Conservation (phyloP, 2,797 vertebrate species). For the Meriones psammophilus region DNA sequence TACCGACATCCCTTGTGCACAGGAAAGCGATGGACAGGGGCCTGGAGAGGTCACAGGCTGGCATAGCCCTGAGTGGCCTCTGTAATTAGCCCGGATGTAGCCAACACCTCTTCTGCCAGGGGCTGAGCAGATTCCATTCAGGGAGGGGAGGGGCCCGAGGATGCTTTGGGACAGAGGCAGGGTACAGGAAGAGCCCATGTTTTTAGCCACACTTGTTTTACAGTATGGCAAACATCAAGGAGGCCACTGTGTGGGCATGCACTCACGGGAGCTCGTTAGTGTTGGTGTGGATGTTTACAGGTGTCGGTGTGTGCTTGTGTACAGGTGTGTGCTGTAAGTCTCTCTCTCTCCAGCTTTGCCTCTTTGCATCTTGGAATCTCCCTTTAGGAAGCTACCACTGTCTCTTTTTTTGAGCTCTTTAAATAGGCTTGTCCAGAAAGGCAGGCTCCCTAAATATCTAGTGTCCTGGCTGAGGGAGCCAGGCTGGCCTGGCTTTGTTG, state of each 20-base stretch:
- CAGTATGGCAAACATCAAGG: background rate
- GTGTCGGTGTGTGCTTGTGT: no score
- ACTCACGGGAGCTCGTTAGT: background rate
- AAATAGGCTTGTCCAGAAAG: background rate
- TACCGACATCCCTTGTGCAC: conserved; percentile 78
- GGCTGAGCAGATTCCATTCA: conserved; percentile 64
- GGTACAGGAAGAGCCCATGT: background rate
- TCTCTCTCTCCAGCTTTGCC: background rate
- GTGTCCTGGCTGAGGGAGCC: background rate
- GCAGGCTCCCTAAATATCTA: background rate
- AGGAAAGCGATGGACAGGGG: conserved; percentile 60
- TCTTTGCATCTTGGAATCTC: background rate
- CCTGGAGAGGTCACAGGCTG: background rate
- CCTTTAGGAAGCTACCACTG: background rate
- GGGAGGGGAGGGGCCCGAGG: conserved; percentile 49
- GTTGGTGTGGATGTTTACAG: background rate
- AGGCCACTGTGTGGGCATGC: background rate
- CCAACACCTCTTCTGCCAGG: conserved; percentile 57
- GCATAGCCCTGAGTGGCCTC: conserved; percentile 33
- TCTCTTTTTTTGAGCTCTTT: background rate
- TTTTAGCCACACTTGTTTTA: background rate
- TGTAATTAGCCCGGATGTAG: conserved; percentile 79
- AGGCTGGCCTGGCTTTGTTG: background rate
- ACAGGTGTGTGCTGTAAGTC: no score
- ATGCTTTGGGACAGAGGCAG: background rate